phyloP scores from a whole-genome alignment of 2,113 vertebrate genomes.

The Protobothrops flavoviridis region DNA sequence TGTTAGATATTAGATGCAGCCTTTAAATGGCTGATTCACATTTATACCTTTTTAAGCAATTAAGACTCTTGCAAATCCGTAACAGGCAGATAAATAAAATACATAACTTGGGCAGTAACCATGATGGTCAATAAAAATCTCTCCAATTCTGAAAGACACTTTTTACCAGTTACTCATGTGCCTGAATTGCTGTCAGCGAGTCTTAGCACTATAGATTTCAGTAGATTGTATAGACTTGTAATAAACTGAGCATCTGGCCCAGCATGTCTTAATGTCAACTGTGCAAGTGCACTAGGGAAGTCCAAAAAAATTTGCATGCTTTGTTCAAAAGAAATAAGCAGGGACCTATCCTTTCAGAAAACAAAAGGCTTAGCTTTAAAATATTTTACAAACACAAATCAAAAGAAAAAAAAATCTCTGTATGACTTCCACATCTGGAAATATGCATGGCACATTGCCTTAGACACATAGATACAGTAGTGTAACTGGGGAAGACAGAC shows the following conservation, averaged over 20 bases:
- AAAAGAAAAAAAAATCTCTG: neutral
- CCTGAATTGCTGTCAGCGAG: neutral
- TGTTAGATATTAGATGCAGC: neutral
- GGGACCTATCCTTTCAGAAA: slow-evolving; percentile 4
- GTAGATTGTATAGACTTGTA: slow-evolving; percentile 29
- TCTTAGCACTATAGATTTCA: neutral
- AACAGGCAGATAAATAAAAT: neutral
- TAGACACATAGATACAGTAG: neutral
- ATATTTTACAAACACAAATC: neutral
- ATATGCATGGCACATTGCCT: neutral
- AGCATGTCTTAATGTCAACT: slow-evolving; percentile 1
- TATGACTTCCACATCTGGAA: neutral
- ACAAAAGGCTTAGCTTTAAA: neutral
- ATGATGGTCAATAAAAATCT: neutral
- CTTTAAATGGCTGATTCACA: neutral
- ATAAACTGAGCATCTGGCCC: slow-evolving; percentile 46
- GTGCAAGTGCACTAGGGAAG: neutral
- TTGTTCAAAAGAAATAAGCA: slow-evolving; percentile 15
- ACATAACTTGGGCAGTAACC: neutral
- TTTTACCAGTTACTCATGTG: neutral
- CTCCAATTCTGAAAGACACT: neutral
- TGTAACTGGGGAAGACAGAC: neutral
- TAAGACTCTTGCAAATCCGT: neutral
- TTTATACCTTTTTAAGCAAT: neutral
- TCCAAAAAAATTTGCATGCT: slow-evolving; percentile 19